A percentile compares a stretch with the other conserved stretches of the same genome.
Conservation (phyloP, 2,888 invertebrate species). For the Thymelicus lineola region DNA sequence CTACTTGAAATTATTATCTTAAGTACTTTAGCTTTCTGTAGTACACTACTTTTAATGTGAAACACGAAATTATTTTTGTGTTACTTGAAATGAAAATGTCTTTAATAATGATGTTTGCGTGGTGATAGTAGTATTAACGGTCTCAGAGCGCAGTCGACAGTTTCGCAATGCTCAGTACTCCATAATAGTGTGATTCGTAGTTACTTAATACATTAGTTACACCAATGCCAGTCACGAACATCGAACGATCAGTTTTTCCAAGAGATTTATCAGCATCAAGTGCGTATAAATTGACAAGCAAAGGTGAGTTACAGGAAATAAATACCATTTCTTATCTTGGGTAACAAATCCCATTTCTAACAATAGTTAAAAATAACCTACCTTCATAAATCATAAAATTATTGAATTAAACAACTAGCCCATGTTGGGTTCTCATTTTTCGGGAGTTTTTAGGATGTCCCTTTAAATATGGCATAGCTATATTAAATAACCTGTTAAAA, state of each 20-base stretch:
- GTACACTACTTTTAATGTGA: too few relatives aligned
- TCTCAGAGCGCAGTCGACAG: slow-evolving; percentile 56
- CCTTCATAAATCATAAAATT: too few relatives aligned
- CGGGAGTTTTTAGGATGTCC: background rate
- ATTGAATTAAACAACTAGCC: too few relatives aligned
- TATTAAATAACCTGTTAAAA: background rate
- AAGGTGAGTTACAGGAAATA: background rate
- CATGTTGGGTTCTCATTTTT: background rate
- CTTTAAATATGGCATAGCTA: too few relatives aligned
- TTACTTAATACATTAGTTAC: slow-evolving; percentile 32
- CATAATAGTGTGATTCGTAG: slow-evolving; percentile 37
- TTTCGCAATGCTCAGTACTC: slow-evolving; percentile 58
- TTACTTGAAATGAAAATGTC: background rate
- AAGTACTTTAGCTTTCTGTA: too few relatives aligned
- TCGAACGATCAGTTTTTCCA: slow-evolving; percentile 12
- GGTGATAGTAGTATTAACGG: slow-evolving; percentile 63
- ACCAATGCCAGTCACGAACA: slow-evolving; percentile 22
- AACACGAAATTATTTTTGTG: too few relatives aligned
- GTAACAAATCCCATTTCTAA: too few relatives aligned
- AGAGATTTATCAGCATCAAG: background rate
- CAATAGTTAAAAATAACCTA: too few relatives aligned
- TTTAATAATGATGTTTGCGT: slow-evolving; percentile 40
- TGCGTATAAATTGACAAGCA: slow-evolving; percentile 7
- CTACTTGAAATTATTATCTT: too few relatives aligned
- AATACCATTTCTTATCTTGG: background rate